These are phyloP conservation scores for Astropecten irregularis DNA, from an alignment of 53 echinoderm and acorn worm genomes.

Conservation along the genomic window DNA sequence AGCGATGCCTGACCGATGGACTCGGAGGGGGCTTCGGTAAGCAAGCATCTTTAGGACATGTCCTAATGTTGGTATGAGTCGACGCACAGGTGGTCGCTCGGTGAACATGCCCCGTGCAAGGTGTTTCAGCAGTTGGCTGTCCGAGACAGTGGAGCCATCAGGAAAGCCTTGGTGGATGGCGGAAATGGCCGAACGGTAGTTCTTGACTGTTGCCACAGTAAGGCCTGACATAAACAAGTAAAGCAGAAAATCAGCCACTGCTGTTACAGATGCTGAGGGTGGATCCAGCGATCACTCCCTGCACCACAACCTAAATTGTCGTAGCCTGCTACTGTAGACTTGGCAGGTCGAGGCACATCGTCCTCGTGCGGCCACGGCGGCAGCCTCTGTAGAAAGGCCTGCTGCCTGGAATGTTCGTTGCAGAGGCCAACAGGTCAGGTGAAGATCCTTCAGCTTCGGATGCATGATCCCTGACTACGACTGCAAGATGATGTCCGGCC, in stretches of 20 bases:
- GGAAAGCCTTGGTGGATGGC: conserved; percentile 3
- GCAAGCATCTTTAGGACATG: too few relatives aligned
- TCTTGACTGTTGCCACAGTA: not conserved
- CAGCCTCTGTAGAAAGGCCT: conserved; percentile 28
- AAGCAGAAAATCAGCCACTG: not conserved
- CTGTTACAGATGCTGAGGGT: conserved; percentile 13
- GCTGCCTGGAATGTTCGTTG: not conserved
- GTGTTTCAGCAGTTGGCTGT: not conserved
- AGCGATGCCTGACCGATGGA: not conserved
- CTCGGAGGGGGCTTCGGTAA: conserved; percentile 8
- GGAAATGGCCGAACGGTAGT: conserved; percentile 6
- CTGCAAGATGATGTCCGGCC: conserved; percentile 1
- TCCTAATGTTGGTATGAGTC: not conserved
- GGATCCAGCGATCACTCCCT: not conserved
- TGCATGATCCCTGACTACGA: not conserved
- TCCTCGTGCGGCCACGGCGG: conserved; percentile 18
- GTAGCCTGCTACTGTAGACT: not conserved
- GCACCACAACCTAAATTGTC: conserved; percentile 27
- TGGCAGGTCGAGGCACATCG: conserved; percentile 1
- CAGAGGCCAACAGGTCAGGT: conserved; percentile 46
- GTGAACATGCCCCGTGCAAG: conserved; percentile 3
- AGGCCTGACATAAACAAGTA: conserved; percentile 8
- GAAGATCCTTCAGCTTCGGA: not conserved
- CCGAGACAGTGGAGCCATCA: not conserved
- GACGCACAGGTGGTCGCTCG: not conserved